phyloP scores from a whole-genome alignment of 2,888 invertebrate species.

The Cheilosia scutellata region DNA sequence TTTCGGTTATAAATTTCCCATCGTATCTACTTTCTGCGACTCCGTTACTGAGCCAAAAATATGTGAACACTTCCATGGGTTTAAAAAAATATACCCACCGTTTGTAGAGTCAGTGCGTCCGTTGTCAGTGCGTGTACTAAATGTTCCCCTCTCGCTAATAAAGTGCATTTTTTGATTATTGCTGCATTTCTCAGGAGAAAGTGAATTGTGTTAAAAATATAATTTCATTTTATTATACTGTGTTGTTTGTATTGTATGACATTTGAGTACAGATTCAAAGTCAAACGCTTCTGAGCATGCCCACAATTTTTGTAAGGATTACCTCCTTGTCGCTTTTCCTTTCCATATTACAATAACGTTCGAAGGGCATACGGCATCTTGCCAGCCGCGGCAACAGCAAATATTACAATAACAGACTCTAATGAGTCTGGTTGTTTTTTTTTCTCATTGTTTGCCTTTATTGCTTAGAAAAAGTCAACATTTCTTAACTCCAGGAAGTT shows the following conservation, averaged over 20 bases:
- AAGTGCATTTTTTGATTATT: slow-evolving; percentile 23
- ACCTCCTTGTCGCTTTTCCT: slow-evolving; percentile 46
- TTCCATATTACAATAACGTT: slow-evolving; percentile 61
- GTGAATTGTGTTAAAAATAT: slow-evolving; percentile 58
- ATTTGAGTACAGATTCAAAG: slow-evolving; percentile 67
- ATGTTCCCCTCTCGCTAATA: slow-evolving; percentile 22
- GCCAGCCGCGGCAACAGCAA: slow-evolving; percentile 27
- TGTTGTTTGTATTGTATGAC: slow-evolving; percentile 54
- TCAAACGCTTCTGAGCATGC: slow-evolving; percentile 74
- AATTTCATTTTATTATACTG: slow-evolving; percentile 16
- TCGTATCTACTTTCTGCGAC: slow-evolving; percentile 38
- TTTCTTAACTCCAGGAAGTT: neutral
- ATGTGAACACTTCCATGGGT: slow-evolving; percentile 47
- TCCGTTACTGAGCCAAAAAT: slow-evolving; percentile 50
- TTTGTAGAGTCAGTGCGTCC: slow-evolving; percentile 47
- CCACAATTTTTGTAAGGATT: slow-evolving; percentile 61
- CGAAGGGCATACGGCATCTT: slow-evolving; percentile 64
- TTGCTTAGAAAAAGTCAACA: neutral
- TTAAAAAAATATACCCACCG: slow-evolving; percentile 37
- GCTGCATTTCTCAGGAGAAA: slow-evolving; percentile 28
- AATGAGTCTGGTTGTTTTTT: slow-evolving; percentile 8
- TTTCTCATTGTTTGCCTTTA: neutral
- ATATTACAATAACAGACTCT: slow-evolving; percentile 39
- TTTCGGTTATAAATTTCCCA: slow-evolving; percentile 1
- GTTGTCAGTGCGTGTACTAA: slow-evolving; percentile 55